Conservation (phyloP, 2,797 vertebrate genomes). For the Pampus argenteus region DNA sequence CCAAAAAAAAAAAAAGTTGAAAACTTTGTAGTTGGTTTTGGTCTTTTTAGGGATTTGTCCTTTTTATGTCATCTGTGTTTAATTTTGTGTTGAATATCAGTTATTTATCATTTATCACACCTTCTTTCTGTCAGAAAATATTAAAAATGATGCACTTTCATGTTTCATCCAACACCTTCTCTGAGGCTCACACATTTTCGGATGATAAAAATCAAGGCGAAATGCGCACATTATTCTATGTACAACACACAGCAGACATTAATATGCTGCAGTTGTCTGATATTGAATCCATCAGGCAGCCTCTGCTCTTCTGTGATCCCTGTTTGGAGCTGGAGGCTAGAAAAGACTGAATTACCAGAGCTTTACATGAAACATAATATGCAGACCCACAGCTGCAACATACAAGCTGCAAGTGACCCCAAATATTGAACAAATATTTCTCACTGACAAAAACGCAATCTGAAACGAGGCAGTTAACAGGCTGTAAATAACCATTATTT, state of each 20-base stretch:
- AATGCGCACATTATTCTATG: background rate
- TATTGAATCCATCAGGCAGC: slow-evolving; percentile 20
- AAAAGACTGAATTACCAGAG: slow-evolving; percentile 38
- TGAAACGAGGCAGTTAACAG: background rate
- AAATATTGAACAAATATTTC: slow-evolving; percentile 32
- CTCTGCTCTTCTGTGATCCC: slow-evolving; percentile 35
- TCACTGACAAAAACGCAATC: slow-evolving; percentile 2
- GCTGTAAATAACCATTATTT: background rate
- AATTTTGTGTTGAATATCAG: no score
- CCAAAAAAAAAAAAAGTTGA: no score
- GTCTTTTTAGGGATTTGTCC: no score
- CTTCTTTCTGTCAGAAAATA: background rate
- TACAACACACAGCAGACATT: slow-evolving; percentile 21
- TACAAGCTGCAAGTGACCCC: background rate
- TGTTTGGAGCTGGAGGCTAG: slow-evolving; percentile 40
- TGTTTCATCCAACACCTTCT: no score
- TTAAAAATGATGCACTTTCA: background rate
- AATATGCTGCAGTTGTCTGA: slow-evolving; percentile 31
- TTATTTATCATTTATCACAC: background rate
- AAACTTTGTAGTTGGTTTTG: no score
- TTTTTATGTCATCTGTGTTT: no score
- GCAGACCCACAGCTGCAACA: slow-evolving; percentile 32
- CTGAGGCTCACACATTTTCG: background rate
- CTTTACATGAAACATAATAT: slow-evolving; percentile 49
- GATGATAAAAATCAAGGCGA: background rate